Conservation (phyloP, 2,113 vertebrate species). For the Mesoclemmys tuberculata region DNA sequence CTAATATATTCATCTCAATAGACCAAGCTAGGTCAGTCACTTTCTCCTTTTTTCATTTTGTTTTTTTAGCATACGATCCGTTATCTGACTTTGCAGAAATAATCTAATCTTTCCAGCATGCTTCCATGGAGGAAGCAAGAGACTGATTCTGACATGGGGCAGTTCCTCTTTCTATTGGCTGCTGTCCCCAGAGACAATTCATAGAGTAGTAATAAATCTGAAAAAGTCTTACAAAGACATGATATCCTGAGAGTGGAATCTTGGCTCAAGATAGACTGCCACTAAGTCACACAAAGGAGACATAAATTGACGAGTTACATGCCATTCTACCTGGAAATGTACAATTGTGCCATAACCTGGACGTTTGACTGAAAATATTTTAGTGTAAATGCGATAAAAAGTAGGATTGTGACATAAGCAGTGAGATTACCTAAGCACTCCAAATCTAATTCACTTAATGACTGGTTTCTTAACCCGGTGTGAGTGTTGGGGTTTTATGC, state of each 20-base stretch:
- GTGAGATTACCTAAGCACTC: slow-evolving; percentile 12
- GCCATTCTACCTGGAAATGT: not conserved
- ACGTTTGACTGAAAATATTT: not conserved
- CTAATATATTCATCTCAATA: fast-evolving
- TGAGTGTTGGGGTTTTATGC: not conserved
- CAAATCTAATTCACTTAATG: slow-evolving; percentile 27
- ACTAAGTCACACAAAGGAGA: not conserved
- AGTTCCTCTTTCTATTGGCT: not conserved
- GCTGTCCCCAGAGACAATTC: not conserved
- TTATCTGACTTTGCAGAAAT: fast-evolving
- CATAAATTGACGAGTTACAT: not conserved
- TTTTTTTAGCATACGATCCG: too few species aligned
- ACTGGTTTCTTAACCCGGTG: slow-evolving; percentile 23
- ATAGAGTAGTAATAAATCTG: not conserved
- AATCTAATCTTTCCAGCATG: fast-evolving
- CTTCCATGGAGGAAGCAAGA: fast-evolving
- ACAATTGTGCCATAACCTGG: not conserved
- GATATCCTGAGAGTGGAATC: not conserved
- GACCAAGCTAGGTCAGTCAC: fast-evolving
- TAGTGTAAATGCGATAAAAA: not conserved
- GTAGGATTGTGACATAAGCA: not conserved
- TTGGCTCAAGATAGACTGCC: not conserved
- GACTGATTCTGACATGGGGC: not conserved
- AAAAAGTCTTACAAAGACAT: fast-evolving
- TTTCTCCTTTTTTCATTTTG: fast-evolving